A percentile compares a stretch with the other conserved stretches of the same genome.
Conservation (phyloP, 2,888 invertebrate genomes). For the Lasioglossum oenotherae region DNA sequence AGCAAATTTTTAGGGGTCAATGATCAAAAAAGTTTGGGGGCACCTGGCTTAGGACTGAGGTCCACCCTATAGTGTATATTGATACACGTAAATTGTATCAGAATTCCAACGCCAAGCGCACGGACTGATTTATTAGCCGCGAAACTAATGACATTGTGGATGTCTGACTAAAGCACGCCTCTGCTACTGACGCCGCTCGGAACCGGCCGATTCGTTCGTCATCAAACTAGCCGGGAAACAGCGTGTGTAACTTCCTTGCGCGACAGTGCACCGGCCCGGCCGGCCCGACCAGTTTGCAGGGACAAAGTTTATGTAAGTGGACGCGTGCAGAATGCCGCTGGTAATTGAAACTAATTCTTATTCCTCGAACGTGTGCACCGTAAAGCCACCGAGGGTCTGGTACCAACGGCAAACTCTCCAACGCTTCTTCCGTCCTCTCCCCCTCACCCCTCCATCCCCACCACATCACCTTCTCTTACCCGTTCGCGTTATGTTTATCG, state of each 20-base stretch:
- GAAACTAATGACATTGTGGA: background rate
- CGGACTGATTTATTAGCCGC: background rate
- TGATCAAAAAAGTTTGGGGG: no score
- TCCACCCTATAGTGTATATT: background rate
- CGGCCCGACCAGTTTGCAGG: slow-evolving; percentile 1
- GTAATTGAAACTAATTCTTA: slow-evolving; percentile 73
- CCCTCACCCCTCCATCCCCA: no score
- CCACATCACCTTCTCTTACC: background rate
- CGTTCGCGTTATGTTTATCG: slow-evolving; percentile 4
- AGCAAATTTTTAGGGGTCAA: no score
- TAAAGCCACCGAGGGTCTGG: slow-evolving; percentile 53
- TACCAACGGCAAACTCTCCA: slow-evolving; percentile 52
- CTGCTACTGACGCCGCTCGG: slow-evolving; percentile 14
- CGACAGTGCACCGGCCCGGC: background rate
- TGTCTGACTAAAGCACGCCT: slow-evolving; percentile 31
- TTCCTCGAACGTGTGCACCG: slow-evolving; percentile 64
- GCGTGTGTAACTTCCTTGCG: background rate
- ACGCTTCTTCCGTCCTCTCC: background rate
- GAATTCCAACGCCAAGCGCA: background rate
- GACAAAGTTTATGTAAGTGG: slow-evolving; percentile 59
- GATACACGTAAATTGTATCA: background rate
- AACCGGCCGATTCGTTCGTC: background rate
- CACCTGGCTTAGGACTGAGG: no score
- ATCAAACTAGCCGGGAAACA: slow-evolving; percentile 21
- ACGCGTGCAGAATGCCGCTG: slow-evolving; percentile 52